Conservation (phyloP, 1,140 invertebrate species). For the Drosophila mojavensis region DNA sequence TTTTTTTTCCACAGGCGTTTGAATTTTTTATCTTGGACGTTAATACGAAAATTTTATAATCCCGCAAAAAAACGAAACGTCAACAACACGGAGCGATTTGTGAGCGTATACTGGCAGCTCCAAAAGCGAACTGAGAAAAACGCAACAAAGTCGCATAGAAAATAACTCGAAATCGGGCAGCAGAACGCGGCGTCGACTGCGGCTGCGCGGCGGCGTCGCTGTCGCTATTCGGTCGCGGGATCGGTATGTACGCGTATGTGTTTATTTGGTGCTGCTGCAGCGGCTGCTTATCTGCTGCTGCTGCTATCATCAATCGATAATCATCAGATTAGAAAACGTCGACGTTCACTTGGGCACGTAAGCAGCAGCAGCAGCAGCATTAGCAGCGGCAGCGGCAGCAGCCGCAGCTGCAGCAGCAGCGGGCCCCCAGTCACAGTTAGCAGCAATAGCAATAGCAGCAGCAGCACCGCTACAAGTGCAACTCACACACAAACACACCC, state of each 20-base stretch:
- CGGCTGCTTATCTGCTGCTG: conserved; percentile 53
- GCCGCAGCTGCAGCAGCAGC: not conserved
- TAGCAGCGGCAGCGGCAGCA: conserved; percentile 8
- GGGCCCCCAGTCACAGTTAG: conserved; percentile 22
- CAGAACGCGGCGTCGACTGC: conserved; percentile 37
- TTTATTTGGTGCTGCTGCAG: conserved; percentile 34
- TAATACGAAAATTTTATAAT: conserved; percentile 46
- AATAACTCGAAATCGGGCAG: conserved; percentile 61
- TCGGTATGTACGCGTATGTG: conserved; percentile 17
- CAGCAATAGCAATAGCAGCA: conserved; percentile 1
- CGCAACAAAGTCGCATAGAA: conserved; percentile 67
- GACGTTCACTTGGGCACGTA: conserved; percentile 77
- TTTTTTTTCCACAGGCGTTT: conserved; percentile 10
- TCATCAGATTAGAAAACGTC: conserved; percentile 76
- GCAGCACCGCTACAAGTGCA: conserved; percentile 74
- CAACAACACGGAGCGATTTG: conserved; percentile 53
- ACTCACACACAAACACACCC: conserved; percentile 34
- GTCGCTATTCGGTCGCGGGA: conserved; percentile 39
- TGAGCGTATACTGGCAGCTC: conserved; percentile 55
- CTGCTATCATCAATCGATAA: conserved; percentile 72
- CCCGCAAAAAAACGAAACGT: conserved; percentile 34
- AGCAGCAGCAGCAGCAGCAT: conserved; percentile 51
- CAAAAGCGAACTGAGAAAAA: conserved; percentile 70
- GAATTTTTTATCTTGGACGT: conserved; percentile 15
- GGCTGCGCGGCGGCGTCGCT: conserved; percentile 53